These are phyloP conservation scores for Apus apus DNA, from an alignment of 2,113 vertebrate genomes.

Conservation along the genomic window DNA sequence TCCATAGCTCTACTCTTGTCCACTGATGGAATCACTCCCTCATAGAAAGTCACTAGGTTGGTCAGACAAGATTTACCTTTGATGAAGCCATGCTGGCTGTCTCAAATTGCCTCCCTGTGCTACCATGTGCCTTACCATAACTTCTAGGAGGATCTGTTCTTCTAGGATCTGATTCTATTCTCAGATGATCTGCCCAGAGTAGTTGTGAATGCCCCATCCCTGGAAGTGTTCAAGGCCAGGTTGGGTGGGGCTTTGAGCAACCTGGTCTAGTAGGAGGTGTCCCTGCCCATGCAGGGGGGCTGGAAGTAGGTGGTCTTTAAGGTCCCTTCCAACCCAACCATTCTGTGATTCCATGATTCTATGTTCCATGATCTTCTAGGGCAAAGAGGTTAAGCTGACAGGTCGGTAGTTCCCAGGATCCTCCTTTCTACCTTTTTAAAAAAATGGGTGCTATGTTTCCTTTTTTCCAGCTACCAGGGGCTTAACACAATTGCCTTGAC, in stretches of 20 bases:
- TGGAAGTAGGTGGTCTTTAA: too few relatives aligned
- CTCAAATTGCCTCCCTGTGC: background rate
- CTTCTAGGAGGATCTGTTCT: background rate
- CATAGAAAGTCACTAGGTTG: background rate
- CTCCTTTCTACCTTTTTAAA: background rate
- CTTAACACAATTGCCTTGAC: background rate
- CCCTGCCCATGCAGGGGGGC: too few relatives aligned
- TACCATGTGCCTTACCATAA: background rate
- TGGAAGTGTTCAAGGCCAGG: too few relatives aligned
- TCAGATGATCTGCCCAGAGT: too few relatives aligned
- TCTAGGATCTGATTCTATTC: too few relatives aligned
- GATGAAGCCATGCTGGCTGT: background rate
- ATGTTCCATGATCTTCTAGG: background rate
- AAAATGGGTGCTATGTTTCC: background rate
- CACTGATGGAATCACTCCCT: background rate
- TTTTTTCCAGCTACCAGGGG: background rate
- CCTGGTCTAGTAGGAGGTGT: too few relatives aligned
- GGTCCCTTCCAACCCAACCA: too few relatives aligned
- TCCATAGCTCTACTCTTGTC: background rate
- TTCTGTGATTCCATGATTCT: too few relatives aligned
- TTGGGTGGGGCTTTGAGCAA: too few relatives aligned
- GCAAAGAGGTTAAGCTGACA: background rate
- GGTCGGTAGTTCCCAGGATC: background rate
- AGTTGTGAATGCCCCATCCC: too few relatives aligned
- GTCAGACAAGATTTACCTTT: background rate